Evolutionary conservation across 2,113 vertebrate species (phyloP), one percentile per base, ranked within the genome.

Genomic region (Anthoscopus minutus): DNA sequence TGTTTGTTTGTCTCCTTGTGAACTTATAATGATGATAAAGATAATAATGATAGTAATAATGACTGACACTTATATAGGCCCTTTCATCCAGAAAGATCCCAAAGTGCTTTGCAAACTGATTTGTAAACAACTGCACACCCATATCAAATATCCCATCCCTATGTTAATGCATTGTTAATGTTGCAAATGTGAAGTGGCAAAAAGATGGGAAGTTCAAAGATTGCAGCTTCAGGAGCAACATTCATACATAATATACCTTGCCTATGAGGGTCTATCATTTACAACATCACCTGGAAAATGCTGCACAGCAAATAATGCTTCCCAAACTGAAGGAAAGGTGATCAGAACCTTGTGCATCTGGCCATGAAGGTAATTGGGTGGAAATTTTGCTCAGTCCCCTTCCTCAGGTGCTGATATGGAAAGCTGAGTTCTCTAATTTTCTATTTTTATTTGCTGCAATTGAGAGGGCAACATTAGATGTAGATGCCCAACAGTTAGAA

Each of bases 371-470:
- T 77, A 94, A 91, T 23, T 44, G 62, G 19, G 35, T 84, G 42
- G 58, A 94, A 94, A 94, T 94, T 89, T 81, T 13, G 19, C 37
- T 87, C 48, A 53, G 42, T 57, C 51, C 61, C 21, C 50, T 79
- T 94, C 58, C 50, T 89, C 65, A 91, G 61, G 58, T 88, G 84
- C 42, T 53, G 51, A 92, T 91, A 54, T 82, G 58, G 78, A 93
- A 82, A 93, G 58, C 54, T 77, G 67, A 91, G 50, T 87, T 93
- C 74, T 82, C 71, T 88, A 87, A 89, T 94, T 76, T 87, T 94
- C 81, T 95, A 57, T 91, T 95, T 92, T 95, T 89, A 89, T 95
- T 94, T 96, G 81, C 89, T 65, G 60, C 81, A 91, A 88, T 82
- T 89, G 81, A 87, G 62, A 93, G 74, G 89, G 72, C 72, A 94